Base-by-base conservation (phyloP, 2,888 invertebrate species). In the Noctuana brunneofusca region DNA sequence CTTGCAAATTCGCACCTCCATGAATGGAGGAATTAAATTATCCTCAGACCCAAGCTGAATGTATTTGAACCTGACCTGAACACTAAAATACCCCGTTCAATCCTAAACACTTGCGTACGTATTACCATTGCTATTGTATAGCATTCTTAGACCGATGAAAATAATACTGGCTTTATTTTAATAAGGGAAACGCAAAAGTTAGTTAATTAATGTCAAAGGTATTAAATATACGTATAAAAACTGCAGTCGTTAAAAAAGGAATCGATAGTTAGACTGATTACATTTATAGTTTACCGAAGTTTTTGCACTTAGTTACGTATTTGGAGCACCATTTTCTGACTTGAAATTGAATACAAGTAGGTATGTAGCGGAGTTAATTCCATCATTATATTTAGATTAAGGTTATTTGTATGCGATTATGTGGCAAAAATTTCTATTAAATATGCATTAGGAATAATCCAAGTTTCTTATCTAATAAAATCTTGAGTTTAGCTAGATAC, bases 1-100 rank as follows among this genome's bases (percentile, higher is more conserved):
- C 89, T 89, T 86, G 83, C 86, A 83, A 89, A 88, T 88, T 90
- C 84, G 83, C 88, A 87, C 87, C 87, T 86, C 83, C 80, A 88
- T 89, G 87, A 90, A 89, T 90, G 90, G 81, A 86, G 74, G 81
- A 85, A 87, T 86, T 82, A 86, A 84, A 86, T 87, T 88, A 87
- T 85, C 78, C 79, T 81, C 76, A 81, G 77, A 71, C 74, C 75
- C 71, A 76, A 73, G 73, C 74, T 78, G 78, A 83, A 83, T 81
- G 80, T 78, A 78, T 74, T 77, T 76, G 78, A 72, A 81, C 79
- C 78, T 82, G 80, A 81, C 78, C 79, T 78, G 79, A 82, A 80
- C 75, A 64, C 71, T 66, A 71, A 80, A 53, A 54, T 41, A 53
- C 32, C 24, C 54, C 22, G n/a, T 32, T 35, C 16, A n/a, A 41